Conservation (phyloP, 2,797 vertebrate genomes). For the Lutjanus argentimaculatus region DNA sequence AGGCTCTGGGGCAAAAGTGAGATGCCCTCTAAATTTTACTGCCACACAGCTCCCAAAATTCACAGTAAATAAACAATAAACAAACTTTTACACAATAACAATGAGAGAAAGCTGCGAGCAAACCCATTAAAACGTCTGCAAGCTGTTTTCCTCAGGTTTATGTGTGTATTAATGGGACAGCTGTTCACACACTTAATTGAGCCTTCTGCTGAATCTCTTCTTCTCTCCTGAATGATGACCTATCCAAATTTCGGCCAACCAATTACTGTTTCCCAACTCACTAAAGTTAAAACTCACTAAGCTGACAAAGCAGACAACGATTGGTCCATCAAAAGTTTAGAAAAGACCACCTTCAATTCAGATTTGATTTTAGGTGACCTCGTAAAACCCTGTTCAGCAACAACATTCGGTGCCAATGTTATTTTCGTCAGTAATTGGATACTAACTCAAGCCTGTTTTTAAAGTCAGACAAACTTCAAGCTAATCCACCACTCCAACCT, state of each 20-base stretch:
- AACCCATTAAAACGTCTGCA: conserved; percentile 3
- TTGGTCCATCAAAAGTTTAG: neutral
- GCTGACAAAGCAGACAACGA: neutral
- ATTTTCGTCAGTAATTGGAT: conserved; percentile 1
- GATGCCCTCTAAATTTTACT: neutral
- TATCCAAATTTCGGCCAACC: neutral
- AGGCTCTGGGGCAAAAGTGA: neutral
- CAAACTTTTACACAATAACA: neutral
- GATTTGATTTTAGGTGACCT: neutral
- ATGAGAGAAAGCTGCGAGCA: neutral
- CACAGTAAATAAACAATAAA: neutral
- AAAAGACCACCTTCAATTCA: neutral
- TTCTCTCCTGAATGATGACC: neutral
- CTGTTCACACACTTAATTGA: conserved; percentile 18
- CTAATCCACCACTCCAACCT: neutral
- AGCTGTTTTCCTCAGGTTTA: conserved; percentile 15
- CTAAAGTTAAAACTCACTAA: neutral
- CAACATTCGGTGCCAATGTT: neutral
- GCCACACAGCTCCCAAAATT: neutral
- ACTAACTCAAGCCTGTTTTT: neutral
- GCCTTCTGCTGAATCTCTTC: conserved; percentile 13
- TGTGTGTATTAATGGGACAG: conserved; percentile 17
- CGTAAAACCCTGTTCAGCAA: neutral
- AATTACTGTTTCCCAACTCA: neutral
- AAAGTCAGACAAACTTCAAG: neutral